These are phyloP conservation scores for Scomber japonicus DNA, from an alignment of 2,113 vertebrate species.

Conservation along the genomic window DNA sequence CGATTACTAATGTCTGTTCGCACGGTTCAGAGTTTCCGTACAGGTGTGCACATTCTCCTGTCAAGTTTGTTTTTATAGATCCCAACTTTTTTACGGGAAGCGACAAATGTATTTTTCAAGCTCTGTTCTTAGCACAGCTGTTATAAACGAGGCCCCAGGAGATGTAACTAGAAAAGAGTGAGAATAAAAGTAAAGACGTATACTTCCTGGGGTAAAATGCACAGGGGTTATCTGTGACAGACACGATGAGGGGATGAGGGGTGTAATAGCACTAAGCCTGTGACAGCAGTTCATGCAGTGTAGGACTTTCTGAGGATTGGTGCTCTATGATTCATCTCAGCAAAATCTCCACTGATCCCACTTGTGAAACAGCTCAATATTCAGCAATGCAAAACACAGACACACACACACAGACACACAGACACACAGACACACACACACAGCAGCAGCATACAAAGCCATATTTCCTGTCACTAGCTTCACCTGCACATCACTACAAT, in stretches of 20 bases:
- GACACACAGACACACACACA: conserved; percentile 10
- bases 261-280: conserved; percentile 41
- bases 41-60: no score
- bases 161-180: not conserved
- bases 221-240: conserved; percentile 49
- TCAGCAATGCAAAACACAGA: conserved; percentile 42
- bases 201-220: not conserved
- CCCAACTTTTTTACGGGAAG: no score
- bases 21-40: no score
- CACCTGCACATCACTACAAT: conserved; percentile 38
- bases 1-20: no score
- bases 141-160: no score
- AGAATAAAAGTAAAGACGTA: not conserved
- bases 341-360: conserved; percentile 59
- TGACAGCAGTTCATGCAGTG: conserved; percentile 59
- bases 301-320: conserved; percentile 62
- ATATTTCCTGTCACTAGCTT: conserved; percentile 48
- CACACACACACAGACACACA: conserved; percentile 15
- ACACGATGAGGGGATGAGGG: not conserved
- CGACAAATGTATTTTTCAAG: no score
- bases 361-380: conserved; percentile 45
- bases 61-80: no score
- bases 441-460: not conserved
- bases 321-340: conserved; percentile 64
- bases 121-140: no score